Conservation (phyloP, 2,797 vertebrate species). For the Rhinogobio ventralis region DNA sequence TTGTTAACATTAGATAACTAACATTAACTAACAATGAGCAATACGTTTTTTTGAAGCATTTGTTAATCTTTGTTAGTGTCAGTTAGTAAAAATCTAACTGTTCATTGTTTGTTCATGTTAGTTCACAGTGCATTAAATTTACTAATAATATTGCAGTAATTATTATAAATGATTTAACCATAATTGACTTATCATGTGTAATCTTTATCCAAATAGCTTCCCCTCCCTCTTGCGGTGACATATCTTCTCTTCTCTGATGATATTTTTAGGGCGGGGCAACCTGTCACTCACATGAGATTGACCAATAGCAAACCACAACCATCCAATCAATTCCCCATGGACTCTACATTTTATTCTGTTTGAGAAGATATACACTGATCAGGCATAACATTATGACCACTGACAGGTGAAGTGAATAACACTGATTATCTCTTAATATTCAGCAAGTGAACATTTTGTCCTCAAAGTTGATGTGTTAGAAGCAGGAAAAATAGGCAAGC, state of each 20-base stretch:
- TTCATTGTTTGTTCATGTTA: background rate
- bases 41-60: background rate
- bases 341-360: background rate
- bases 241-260: background rate
- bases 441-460: too few relatives aligned
- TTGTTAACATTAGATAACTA: background rate
- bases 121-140: background rate
- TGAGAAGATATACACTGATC: background rate
- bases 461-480: too few relatives aligned
- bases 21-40: background rate
- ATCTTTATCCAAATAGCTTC: background rate
- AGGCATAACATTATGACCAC: too few relatives aligned
- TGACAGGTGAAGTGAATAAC: too few relatives aligned
- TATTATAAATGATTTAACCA: background rate
- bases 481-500: too few relatives aligned
- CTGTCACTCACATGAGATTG: background rate
- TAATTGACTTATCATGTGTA: background rate
- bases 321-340: background rate
- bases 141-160: background rate
- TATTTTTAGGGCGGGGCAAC: background rate
- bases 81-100: background rate
- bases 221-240: background rate
- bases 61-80: background rate
- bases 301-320: background rate
- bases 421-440: too few relatives aligned